Conservation (phyloP, 1,140 invertebrate species). For the Augochlora pura region DNA sequence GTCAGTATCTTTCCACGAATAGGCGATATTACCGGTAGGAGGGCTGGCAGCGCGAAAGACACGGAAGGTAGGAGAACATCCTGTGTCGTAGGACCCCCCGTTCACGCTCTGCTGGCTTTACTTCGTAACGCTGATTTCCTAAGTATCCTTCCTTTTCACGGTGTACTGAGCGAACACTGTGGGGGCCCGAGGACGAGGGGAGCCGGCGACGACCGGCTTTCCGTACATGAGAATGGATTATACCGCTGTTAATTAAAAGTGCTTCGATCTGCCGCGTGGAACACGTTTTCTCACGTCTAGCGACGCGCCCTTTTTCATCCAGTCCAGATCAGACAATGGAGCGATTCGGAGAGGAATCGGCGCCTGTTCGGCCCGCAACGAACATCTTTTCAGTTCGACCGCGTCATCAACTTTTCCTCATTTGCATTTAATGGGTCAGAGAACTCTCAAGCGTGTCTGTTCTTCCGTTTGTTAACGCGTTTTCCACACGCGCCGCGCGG, state of each 20-base stretch:
- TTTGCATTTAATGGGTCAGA: no score
- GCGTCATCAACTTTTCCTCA: no score
- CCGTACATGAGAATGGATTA: conserved; percentile 36
- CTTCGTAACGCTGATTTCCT: conserved; percentile 73
- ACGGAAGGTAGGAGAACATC: conserved; percentile 72
- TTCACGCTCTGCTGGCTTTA: conserved; percentile 71
- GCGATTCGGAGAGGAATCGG: not conserved
- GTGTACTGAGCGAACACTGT: conserved; percentile 46
- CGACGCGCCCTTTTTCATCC: conserved; percentile 4
- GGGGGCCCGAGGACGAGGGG: conserved; percentile 5
- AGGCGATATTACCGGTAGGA: conserved; percentile 61
- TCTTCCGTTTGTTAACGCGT: no score
- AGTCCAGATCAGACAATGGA: not conserved
- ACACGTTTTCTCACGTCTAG: conserved; percentile 30
- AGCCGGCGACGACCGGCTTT: conserved; percentile 4
- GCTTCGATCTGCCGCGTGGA: conserved; percentile 8
- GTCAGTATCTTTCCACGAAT: conserved; percentile 63
- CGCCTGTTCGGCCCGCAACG: not conserved
- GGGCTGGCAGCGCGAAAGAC: conserved; percentile 53
- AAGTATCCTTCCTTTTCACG: conserved; percentile 69
- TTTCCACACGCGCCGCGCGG: no score
- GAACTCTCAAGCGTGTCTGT: no score
- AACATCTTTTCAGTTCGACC: not conserved
- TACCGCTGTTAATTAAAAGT: conserved; percentile 52
- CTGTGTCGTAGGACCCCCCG: conserved; percentile 68